A percentile compares a stretch with the other conserved stretches of the same genome.
phyloP scores from a whole-genome alignment of 2,113 vertebrate species.

The Phainopepla nitens region DNA sequence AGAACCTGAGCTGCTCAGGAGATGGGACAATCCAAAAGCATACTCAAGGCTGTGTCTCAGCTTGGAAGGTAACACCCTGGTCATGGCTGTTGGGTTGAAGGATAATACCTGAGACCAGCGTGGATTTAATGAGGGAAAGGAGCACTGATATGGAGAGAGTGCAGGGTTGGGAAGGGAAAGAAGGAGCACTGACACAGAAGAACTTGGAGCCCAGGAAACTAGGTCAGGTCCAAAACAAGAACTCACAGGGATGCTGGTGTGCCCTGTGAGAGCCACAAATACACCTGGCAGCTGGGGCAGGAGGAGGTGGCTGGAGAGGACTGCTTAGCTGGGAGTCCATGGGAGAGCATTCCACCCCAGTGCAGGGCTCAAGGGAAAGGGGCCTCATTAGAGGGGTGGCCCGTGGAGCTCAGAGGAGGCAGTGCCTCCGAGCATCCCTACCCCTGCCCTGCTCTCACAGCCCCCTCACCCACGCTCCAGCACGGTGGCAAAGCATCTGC shows the following conservation, averaged over 20 bases:
- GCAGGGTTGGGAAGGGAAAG: neutral
- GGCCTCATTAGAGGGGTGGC: neutral
- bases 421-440: neutral
- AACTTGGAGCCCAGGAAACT: neutral
- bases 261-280: neutral
- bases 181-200: neutral
- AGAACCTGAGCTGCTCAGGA: neutral
- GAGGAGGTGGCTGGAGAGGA: neutral
- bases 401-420: neutral
- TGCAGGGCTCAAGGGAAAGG: neutral
- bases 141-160: neutral
- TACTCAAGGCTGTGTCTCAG: neutral
- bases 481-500: neutral
- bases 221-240: neutral
- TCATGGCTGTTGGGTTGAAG: neutral
- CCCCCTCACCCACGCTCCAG: neutral
- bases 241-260: neutral
- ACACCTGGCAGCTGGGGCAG: neutral
- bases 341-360: neutral
- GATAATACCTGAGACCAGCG: fast-evolving
- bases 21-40: neutral
- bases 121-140: neutral
- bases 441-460: neutral
- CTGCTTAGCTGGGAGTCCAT: neutral
- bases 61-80: neutral